Percentiles rank a stretch among this genome's conserved stretches.
Conservation (phyloP, 1,140 invertebrate species). For the Pectinophora gossypiella region DNA sequence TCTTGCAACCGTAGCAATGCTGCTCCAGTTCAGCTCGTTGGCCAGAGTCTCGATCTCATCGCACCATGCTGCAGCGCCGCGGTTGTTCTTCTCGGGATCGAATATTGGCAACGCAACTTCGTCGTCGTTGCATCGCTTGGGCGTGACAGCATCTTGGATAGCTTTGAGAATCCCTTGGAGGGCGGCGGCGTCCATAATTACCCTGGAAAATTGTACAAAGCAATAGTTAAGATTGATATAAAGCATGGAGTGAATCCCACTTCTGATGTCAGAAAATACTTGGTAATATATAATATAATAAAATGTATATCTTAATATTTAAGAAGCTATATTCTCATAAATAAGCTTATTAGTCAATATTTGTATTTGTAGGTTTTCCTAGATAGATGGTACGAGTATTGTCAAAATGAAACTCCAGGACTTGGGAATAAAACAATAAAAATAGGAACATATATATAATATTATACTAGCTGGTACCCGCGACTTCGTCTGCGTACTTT, state of each 20-base stretch:
- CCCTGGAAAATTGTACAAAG: background rate
- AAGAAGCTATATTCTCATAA: no score
- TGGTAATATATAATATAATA: no score
- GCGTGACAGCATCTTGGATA: slow-evolving; percentile 1
- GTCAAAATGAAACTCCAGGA: no score
- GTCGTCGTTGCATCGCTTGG: background rate
- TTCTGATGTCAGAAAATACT: background rate
- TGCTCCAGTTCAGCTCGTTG: slow-evolving; percentile 10
- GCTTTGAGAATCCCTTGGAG: background rate
- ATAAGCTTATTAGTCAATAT: no score
- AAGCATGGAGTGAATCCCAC: background rate
- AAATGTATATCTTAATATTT: no score
- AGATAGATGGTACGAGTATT: no score
- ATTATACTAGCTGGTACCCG: no score
- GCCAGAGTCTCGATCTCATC: slow-evolving; percentile 8
- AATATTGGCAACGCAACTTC: slow-evolving; percentile 11
- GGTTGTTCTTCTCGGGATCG: slow-evolving; percentile 10
- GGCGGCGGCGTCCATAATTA: background rate
- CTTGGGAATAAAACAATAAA: no score
- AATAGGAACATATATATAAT: no score
- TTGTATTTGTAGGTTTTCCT: no score
- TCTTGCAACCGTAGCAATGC: slow-evolving; percentile 7
- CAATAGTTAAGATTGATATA: background rate
- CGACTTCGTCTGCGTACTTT: no score
- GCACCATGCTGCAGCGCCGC: slow-evolving; percentile 13